Evolutionary conservation across 2,888 invertebrate genomes (phyloP).

Genomic region (Amphipyra tragopoginis): DNA sequence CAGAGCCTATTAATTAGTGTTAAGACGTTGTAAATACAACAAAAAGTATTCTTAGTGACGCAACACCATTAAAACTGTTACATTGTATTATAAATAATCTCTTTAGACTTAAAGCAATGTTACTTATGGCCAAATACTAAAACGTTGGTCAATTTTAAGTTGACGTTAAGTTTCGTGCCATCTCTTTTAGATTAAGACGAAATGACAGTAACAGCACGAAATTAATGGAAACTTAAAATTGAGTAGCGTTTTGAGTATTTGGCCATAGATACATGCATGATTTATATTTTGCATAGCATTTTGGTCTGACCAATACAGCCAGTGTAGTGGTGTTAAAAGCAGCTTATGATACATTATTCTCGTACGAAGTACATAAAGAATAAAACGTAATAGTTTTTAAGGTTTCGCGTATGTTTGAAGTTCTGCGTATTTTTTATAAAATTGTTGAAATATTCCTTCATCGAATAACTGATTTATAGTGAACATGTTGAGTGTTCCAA

Average conservation of each 20-base stretch:
- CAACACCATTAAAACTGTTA: constrained; percentile 21
- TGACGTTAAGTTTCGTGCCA: too few relatives aligned
- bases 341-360: constrained; percentile 28
- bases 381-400: constrained; percentile 12
- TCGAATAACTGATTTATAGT: constrained; percentile 27
- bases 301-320: constrained; percentile 44
- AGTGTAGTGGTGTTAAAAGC: constrained; percentile 33
- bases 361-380: constrained; percentile 47
- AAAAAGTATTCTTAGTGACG: constrained; percentile 28
- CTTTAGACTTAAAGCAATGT: constrained; percentile 37
- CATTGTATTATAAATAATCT: constrained; percentile 46
- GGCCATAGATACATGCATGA: constrained; percentile 21
- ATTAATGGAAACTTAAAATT: too few relatives aligned
- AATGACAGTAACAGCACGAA: too few relatives aligned
- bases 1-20: constrained; percentile 28
- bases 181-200: too few relatives aligned
- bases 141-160: too few relatives aligned
- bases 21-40: constrained; percentile 47
- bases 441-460: constrained; percentile 35
- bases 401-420: constrained; percentile 32
- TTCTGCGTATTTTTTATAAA: constrained; percentile 27
- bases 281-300: constrained; percentile 28
- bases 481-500: constrained; percentile 20
- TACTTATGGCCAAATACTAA: constrained; percentile 35
- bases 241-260: too few relatives aligned